Base-by-base conservation (phyloP, 2,888 invertebrate species). In the Euzophera pinguis region DNA sequence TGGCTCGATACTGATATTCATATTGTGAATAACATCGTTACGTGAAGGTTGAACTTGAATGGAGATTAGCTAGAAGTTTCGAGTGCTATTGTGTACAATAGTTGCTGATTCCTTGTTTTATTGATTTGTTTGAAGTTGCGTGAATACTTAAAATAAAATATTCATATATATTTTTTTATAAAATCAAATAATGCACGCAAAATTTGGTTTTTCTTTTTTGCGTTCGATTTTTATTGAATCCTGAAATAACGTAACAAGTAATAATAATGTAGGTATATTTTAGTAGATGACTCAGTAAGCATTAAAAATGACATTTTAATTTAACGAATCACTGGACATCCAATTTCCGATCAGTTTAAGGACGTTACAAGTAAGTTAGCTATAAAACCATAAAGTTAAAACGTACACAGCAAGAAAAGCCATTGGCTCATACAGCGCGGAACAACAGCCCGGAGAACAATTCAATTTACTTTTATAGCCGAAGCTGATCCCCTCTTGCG, bases 381-480 rank as follows among this genome's bases (percentile, higher is more conserved):
- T 64, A 67, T 77, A 70, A 72, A 69, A 69, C 63, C 66, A 71
- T 78, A 76, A 79, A 74, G 71, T 80, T 77, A 73, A 78, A 80
- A 72, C 67, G 67, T 74, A 73, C 62, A 69, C 65, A 70, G 69
- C 64, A 66, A 63, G 66, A 66, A 61, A 58, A 69, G 64, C 65
- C 71, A 70, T 78, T 69, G 75, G 70, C 64, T 66, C 69, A 62
- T 75, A 68, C 71, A 71, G 67, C 72, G 69, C 69, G 68, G 64
- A 81, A 81, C 78, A 79, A 77, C 77, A 78, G 75, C 75, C 75
- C 61, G 66, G 73, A 81, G 83, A 81, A 84, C 85, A 81, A 87
- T 89, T 89, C 85, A 87, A 89, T 88, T 86, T 88, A 84, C 79
- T 88, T 88, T 87, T 85, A 87, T 86, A 80, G 84, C 79, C 70